phyloP scores from a whole-genome alignment of 2,888 invertebrate genomes.

The Heteromyza rotundicornis region DNA sequence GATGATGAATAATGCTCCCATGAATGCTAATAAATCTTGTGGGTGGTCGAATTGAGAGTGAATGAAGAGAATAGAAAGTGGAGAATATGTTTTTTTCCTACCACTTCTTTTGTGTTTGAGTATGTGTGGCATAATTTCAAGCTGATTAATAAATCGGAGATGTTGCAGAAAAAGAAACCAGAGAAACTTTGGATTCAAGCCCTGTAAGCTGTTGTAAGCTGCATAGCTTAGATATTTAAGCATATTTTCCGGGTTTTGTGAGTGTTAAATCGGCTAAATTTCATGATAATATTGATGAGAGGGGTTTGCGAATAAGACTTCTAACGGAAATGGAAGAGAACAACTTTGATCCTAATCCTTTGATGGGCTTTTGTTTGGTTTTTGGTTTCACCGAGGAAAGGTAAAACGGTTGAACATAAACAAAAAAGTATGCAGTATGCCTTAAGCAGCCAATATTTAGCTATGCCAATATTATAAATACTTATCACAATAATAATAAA shows the following conservation, averaged over 20 bases:
- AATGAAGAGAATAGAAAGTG: too few relatives aligned
- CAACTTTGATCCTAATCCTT: too few relatives aligned
- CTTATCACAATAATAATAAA: too few relatives aligned
- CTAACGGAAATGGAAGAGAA: too few relatives aligned
- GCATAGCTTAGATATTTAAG: neutral
- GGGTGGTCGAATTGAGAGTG: constrained; percentile 21
- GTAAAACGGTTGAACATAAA: too few relatives aligned
- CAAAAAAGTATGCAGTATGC: too few relatives aligned
- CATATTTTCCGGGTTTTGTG: neutral
- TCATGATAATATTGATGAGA: neutral
- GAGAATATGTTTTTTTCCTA: too few relatives aligned
- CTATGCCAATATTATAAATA: too few relatives aligned
- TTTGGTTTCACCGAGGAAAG: too few relatives aligned
- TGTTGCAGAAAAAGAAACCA: neutral
- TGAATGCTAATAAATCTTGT: constrained; percentile 58
- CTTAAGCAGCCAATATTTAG: too few relatives aligned
- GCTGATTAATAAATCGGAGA: constrained; percentile 17
- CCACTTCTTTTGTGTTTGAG: constrained; percentile 36
- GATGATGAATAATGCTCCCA: constrained; percentile 50
- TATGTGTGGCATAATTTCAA: neutral
- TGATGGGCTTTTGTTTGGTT: too few relatives aligned
- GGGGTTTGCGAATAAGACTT: too few relatives aligned
- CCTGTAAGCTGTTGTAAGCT: neutral
- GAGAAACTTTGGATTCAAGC: neutral
- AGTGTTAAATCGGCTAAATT: neutral